Evolutionary conservation across 2,113 vertebrate species (phyloP).

Genomic region (Pycnonotus jocosus): DNA sequence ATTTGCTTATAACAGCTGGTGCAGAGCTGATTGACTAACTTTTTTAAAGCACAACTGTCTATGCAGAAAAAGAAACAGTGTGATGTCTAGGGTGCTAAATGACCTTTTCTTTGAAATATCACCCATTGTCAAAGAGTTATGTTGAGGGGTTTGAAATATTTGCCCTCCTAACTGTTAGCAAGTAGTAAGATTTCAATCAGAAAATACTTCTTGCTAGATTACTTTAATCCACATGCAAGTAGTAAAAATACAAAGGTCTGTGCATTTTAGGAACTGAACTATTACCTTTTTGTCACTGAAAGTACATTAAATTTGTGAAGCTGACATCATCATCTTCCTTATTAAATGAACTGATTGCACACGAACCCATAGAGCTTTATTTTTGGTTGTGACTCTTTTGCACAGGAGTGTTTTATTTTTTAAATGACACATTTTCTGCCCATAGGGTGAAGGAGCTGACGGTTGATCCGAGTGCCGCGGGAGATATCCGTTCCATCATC

Average conservation of each 20-base stretch:
- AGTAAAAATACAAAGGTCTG: not conserved
- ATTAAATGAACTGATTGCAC: not conserved
- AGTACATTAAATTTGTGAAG: slow-evolving; percentile 51
- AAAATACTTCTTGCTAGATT: not conserved
- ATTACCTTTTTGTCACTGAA: not conserved
- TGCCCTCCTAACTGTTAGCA: not conserved
- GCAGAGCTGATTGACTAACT: not conserved
- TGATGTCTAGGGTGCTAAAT: not conserved
- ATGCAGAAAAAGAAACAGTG: not conserved
- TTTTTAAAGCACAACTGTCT: not conserved
- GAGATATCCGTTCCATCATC: slow-evolving; percentile 79
- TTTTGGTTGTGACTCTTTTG: not conserved
- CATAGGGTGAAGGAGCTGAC: slow-evolving; percentile 87
- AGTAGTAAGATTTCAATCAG: not conserved
- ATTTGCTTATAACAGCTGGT: not conserved
- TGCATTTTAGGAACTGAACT: not conserved
- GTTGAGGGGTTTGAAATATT: not conserved
- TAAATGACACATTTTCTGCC: slow-evolving; percentile 8
- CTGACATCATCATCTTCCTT: slow-evolving; percentile 65
- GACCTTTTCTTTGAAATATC: not conserved
- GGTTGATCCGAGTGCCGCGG: slow-evolving; percentile 70
- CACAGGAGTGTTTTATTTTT: not conserved
- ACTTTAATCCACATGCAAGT: not conserved
- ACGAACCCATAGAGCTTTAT: slow-evolving; percentile 12
- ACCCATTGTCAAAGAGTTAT: not conserved